Base-by-base conservation (phyloP, 2,113 vertebrate genomes). In the Mastomys coucha region DNA sequence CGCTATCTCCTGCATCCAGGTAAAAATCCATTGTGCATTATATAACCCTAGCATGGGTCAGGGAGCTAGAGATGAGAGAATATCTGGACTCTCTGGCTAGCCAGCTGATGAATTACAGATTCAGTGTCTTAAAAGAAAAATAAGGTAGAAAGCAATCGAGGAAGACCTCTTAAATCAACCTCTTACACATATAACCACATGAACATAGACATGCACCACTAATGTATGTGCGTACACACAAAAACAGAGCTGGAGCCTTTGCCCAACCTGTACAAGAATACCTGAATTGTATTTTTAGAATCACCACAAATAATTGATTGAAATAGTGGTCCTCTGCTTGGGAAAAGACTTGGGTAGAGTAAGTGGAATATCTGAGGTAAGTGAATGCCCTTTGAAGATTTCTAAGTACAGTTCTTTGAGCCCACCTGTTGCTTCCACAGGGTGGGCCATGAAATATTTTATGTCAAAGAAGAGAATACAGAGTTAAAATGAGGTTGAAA, bases 301-400 rank as follows among this genome's bases (percentile, higher is more conserved):
- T 69, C 11, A 49, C 19, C 36, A 39, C 51, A 73, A 93, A 42
- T 39, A 17, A 63, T 17, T 53, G 53, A 73, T 19, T 33, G 93
- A 91, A 93, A 84, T 33, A 89, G 0, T 93, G 77, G 17, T 70
- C 86, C 89, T 96, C 36, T 92, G 7, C 63, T 87, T 20, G 77
- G 63, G 65, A 14, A 88, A 92, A 88, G 90, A 65, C 80, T 90
- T 97, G 94, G 58, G 75, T 95, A 73, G 36, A 70, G 75, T 69
- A 78, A 91, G 60, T 89, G 96, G 86, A 92, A 13, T 95, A n/a
- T 80, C 36, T 91, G 51, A 16, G 95, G 92, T 95, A 91, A 96
- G 95, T 94, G 67, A 73, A 63, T 89, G 3, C 56, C 67, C 14
- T 93, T 81, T 75, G 20, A 73, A 94, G 91, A 80, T 75, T 39